phyloP scores from a whole-genome alignment of 64 coral and sea anemone genomes.

The Montipora efflorescens region DNA sequence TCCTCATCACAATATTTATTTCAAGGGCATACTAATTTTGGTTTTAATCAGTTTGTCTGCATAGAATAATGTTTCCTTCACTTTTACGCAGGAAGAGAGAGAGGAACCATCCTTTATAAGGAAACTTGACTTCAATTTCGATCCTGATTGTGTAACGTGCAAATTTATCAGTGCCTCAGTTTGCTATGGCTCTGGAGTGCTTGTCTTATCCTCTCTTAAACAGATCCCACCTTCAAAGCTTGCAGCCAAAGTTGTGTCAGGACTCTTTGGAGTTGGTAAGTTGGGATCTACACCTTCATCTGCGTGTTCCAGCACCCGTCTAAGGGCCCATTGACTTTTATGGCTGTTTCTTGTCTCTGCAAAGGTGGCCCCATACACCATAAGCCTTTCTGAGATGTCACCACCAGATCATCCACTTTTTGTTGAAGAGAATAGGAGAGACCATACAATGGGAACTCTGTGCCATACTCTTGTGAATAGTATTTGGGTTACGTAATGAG shows the following conservation, averaged over 20 bases:
- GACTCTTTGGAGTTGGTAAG: conserved; percentile 84
- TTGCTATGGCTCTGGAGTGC: conserved; percentile 77
- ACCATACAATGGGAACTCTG: neutral
- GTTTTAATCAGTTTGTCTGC: no score
- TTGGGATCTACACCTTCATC: neutral
- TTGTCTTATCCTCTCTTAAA: conserved; percentile 69
- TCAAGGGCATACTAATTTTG: no score
- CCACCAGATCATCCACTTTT: no score
- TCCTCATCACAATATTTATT: no score
- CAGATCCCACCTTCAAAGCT: conserved; percentile 74
- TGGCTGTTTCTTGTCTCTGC: no score
- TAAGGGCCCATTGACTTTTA: no score
- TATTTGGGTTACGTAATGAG: neutral
- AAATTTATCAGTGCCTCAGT: conserved; percentile 74
- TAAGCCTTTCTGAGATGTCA: no score
- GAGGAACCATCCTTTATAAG: conserved; percentile 16
- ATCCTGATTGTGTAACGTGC: conserved; percentile 82
- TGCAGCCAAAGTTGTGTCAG: conserved; percentile 73
- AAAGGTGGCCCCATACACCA: no score
- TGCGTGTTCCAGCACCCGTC: no score
- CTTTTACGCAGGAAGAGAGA: conserved; percentile 45
- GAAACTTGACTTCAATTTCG: conserved; percentile 76
- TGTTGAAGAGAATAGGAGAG: neutral
- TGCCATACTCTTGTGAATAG: neutral
- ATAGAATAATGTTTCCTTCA: neutral